Percentiles rank a stretch among this genome's conserved stretches.
These are phyloP conservation scores for Peromyscus polionotus DNA, from an alignment of 2,113 vertebrate species.

Conservation along the genomic window DNA sequence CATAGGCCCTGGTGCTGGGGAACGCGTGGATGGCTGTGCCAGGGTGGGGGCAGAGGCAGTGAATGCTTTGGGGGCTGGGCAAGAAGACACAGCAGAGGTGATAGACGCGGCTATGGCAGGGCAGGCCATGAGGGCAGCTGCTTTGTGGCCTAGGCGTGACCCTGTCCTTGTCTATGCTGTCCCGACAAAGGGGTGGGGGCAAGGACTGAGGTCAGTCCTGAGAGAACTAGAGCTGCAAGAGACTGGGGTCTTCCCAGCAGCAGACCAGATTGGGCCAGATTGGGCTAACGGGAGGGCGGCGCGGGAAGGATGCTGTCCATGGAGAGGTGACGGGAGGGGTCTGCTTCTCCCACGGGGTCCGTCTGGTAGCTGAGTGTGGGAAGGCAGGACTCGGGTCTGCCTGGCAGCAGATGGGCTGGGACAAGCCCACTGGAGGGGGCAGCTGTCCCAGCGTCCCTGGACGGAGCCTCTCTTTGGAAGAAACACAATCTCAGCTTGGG, in stretches of 20 bases:
- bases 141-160: neutral
- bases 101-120: neutral
- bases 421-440: neutral
- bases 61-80: neutral
- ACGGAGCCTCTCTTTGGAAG: slow-evolving; percentile 19
- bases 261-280: neutral
- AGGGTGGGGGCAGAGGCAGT: neutral
- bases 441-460: neutral
- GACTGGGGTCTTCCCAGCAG: neutral
- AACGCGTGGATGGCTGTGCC: neutral
- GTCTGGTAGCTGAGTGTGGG: neutral
- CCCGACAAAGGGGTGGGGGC: neutral
- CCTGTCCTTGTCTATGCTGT: neutral
- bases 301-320: neutral
- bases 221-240: neutral
- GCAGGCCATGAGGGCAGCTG: neutral
- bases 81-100: neutral
- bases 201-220: neutral
- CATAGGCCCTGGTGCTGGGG: slow-evolving; percentile 26
- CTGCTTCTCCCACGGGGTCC: neutral
- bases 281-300: neutral
- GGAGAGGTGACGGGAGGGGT: neutral
- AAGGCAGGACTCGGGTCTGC: neutral
- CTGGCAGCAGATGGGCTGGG: slow-evolving; percentile 43
- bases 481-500: slow-evolving; percentile 69